Evolutionary conservation across 2,797 vertebrate genomes (phyloP), one percentile per base, ranked within the genome.

Genomic region (Sebastes paucispinis): DNA sequence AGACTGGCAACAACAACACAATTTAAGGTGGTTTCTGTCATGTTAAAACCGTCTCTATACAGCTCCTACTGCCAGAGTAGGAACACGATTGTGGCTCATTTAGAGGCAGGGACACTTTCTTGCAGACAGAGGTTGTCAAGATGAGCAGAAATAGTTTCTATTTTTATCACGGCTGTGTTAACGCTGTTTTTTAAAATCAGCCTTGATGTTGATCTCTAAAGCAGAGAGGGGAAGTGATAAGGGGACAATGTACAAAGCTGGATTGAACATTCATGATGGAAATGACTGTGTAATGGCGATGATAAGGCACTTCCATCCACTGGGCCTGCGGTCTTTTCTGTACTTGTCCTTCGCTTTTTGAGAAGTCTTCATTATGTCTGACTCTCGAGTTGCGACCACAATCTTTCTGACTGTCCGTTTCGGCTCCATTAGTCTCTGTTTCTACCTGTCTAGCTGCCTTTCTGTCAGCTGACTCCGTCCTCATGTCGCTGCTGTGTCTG

Each of bases 351-450:
- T 55, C 36, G 43, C 31, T 36, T 77, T 69, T 52, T 70, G 27
- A 80, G 43, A 84, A 76, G 66, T 85, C 81, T 86, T 81, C 57
- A 85, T 86, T 78, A 73, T 68, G 75, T 73, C 59, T 47, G 52
- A 72, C 73, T 83, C 57, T 60, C 0, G 2, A 73, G 11, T 62
- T 85, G 73, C 36, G 9, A 75, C 77, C 69, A 57, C 57, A 6
- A 59, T 77, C 77, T 80, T 43, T 62, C 20, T 54, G 65, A 65
- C 65, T 68, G n/a, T 6, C 73, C 39, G 78, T 80, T 79, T 74
- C 20, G 62, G 11, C 79, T 84, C 43, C 68, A 80, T 88, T 78
- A 86, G 74, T 54, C 39, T 73, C 79, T 50, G 58, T 57, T 78
- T 85, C 82, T 72, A 43, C 64, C 78, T n/a, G 70, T 82, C 71